Conservation (phyloP, 2,113 vertebrate genomes). For the Ochotona curzoniae region DNA sequence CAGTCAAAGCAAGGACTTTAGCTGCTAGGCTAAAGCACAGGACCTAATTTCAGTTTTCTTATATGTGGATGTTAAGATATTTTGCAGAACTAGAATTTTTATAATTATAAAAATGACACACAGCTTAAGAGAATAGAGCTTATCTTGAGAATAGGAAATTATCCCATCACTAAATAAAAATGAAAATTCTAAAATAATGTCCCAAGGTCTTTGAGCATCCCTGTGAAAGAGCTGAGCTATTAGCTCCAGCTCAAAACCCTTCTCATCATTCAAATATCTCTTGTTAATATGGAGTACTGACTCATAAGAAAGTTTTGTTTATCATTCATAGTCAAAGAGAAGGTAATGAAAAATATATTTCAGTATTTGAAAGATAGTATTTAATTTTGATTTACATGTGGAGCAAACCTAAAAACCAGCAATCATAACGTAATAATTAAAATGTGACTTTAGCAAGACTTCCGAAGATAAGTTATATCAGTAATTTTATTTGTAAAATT, state of each 20-base stretch:
- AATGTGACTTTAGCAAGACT: background rate
- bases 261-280: background rate
- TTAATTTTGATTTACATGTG: background rate
- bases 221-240: background rate
- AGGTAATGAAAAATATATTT: background rate
- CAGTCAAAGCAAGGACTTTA: too few species aligned
- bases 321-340: background rate
- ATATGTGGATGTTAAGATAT: background rate
- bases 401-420: background rate
- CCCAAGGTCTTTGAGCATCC: background rate
- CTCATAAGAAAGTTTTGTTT: background rate
- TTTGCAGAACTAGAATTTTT: constrained; percentile 26
- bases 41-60: constrained; percentile 22
- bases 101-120: background rate
- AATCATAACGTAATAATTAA: background rate
- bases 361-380: background rate
- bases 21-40: background rate
- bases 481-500: background rate
- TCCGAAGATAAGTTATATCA: background rate
- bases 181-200: background rate
- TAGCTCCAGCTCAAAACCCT: background rate
- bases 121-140: background rate
- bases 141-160: too few species aligned
- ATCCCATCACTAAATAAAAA: background rate
- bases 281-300: background rate